phyloP scores from a whole-genome alignment of 2,797 vertebrate species.

The Lerista edwardsae region DNA sequence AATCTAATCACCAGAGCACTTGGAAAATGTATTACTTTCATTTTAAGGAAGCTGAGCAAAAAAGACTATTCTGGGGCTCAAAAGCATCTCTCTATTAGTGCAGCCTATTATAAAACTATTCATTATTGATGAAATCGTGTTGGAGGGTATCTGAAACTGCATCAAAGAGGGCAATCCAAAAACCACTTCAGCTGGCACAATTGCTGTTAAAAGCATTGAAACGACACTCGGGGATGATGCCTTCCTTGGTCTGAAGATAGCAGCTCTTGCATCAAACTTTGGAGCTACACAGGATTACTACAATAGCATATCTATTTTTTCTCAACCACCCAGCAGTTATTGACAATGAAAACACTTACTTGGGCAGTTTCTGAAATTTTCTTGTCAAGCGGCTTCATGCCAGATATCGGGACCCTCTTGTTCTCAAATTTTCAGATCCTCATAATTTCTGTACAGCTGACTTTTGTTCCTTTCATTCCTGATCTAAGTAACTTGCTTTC shows the following conservation, averaged over 20 bases:
- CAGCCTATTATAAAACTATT: neutral
- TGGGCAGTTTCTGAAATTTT: neutral
- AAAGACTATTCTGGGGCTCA: neutral
- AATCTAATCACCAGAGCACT: neutral
- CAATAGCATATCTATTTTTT: neutral
- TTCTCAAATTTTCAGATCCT: neutral
- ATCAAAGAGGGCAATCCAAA: neutral
- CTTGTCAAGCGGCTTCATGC: neutral
- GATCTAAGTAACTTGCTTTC: neutral
- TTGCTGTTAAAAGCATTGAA: neutral
- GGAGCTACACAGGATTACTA: neutral
- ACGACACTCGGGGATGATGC: neutral
- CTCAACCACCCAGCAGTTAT: neutral
- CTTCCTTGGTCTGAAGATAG: neutral
- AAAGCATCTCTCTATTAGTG: constrained; percentile 6
- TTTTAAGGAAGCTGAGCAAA: constrained; percentile 4
- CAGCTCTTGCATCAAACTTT: neutral
- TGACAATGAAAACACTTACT: neutral
- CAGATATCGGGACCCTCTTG: neutral
- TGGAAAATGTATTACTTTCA: constrained; percentile 1
- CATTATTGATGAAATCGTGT: constrained; percentile 5
- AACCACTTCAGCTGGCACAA: neutral
- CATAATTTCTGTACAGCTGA: neutral
- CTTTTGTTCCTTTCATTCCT: neutral
- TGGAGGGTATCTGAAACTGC: neutral